Evolutionary conservation across 2,888 invertebrate species (phyloP).

Genomic region (Agriotes lineatus): DNA sequence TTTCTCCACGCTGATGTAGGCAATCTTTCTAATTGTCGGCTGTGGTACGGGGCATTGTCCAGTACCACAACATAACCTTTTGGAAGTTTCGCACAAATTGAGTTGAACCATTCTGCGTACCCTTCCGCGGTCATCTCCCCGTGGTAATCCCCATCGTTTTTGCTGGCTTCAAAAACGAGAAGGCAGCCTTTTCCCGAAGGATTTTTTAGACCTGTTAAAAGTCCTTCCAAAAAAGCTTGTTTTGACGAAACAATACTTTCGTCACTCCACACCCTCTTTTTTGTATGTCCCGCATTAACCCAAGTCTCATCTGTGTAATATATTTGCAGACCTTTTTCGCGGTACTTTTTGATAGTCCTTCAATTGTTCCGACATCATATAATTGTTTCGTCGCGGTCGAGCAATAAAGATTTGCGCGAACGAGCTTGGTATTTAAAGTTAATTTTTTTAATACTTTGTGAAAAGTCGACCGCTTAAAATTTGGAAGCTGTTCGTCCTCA

Average conservation of each 20-base stretch:
- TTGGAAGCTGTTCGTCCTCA: neutral
- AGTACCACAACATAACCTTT: neutral
- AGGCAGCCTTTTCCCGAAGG: no score
- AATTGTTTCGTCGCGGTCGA: conserved; percentile 42
- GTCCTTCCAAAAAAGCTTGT: conserved; percentile 30
- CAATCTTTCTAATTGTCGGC: neutral
- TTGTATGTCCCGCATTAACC: conserved; percentile 46
- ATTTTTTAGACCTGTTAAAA: conserved; percentile 25
- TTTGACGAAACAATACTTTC: conserved; percentile 19
- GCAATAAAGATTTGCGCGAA: neutral
- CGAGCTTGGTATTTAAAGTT: neutral
- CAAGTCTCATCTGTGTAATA: conserved; percentile 49
- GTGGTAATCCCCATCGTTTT: conserved; percentile 27
- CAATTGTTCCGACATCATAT: conserved; percentile 40
- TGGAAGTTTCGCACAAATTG: neutral
- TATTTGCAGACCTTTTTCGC: conserved; percentile 24
- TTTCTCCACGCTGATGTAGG: neutral
- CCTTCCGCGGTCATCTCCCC: conserved; percentile 23
- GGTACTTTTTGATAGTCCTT: conserved; percentile 35
- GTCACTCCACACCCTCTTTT: conserved; percentile 39
- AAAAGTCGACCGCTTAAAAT: neutral
- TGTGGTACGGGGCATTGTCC: conserved; percentile 1
- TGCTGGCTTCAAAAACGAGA: neutral
- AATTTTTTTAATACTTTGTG: neutral
- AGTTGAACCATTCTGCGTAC: conserved; percentile 2